Conservation (phyloP, 2,113 vertebrate genomes). For the Atractosteus spatula region DNA sequence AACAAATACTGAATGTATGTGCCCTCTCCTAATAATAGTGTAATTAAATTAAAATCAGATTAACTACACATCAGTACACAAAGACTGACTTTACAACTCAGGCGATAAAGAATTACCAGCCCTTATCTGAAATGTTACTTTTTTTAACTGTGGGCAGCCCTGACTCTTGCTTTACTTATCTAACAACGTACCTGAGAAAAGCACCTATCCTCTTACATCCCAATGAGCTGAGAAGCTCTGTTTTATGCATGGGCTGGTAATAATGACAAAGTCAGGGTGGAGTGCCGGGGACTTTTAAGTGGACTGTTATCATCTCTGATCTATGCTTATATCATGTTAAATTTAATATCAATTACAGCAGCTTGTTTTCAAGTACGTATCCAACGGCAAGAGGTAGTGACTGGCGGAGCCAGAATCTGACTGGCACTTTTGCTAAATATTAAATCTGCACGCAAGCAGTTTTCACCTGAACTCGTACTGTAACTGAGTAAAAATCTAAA, state of each 20-base stretch:
- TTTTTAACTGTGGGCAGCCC: conserved; percentile 36
- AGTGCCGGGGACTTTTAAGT: conserved; percentile 43
- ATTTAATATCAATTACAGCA: conserved; percentile 62
- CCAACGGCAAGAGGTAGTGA: neutral
- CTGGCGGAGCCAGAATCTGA: neutral
- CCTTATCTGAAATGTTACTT: conserved; percentile 45
- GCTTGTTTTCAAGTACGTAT: neutral
- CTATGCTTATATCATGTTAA: conserved; percentile 51
- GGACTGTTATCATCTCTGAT: conserved; percentile 47
- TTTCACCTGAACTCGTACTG: too few species aligned
- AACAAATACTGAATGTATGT: conserved; percentile 69
- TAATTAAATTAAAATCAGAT: conserved; percentile 81
- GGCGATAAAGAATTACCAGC: conserved; percentile 30
- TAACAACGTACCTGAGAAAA: conserved; percentile 33
- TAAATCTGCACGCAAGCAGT: too few species aligned
- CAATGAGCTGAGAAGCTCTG: conserved; percentile 45
- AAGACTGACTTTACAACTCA: conserved; percentile 52
- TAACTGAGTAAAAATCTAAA: too few species aligned
- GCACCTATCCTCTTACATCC: conserved; percentile 34
- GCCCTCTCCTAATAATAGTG: conserved; percentile 64
- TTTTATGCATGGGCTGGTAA: conserved; percentile 52
- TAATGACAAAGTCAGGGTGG: conserved; percentile 42
- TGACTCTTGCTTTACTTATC: conserved; percentile 53
- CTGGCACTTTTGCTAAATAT: too few species aligned
- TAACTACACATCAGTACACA: conserved; percentile 68